Evolutionary conservation across 2,113 vertebrate genomes (phyloP).

Genomic region (Gavialis gangeticus): DNA sequence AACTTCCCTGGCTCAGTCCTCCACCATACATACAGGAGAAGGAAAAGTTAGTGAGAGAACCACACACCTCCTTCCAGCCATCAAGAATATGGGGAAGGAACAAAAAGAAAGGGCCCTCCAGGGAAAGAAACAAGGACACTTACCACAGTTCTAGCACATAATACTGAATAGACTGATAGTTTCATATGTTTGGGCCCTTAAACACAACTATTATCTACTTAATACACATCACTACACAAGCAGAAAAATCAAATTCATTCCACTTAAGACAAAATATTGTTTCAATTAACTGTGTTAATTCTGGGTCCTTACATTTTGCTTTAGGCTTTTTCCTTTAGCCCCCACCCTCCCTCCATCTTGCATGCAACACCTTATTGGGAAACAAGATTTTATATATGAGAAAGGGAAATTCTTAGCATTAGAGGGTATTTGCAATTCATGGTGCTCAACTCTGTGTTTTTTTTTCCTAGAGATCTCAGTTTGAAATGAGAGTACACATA

Average conservation of each 20-base stretch:
- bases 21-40: not conserved
- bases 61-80: not conserved
- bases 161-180: not conserved
- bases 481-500: not conserved
- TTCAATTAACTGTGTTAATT: not conserved
- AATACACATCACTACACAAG: not conserved
- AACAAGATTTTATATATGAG: not conserved
- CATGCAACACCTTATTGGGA: not conserved
- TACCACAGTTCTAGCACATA: not conserved
- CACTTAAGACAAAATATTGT: not conserved
- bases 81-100: not conserved
- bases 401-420: not conserved
- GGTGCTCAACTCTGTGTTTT: not conserved
- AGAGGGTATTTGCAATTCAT: not conserved
- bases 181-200: not conserved
- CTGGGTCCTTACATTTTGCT: not conserved
- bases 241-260: not conserved
- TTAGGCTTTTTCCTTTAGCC: not conserved
- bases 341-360: not conserved
- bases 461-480: not conserved
- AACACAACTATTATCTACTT: not conserved
- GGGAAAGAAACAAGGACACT: not conserved
- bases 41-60: not conserved
- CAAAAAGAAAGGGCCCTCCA: not conserved
- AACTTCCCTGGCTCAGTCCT: not conserved